Base-by-base conservation (phyloP, 2,797 vertebrate species). In the Neosalanx taihuensis region DNA sequence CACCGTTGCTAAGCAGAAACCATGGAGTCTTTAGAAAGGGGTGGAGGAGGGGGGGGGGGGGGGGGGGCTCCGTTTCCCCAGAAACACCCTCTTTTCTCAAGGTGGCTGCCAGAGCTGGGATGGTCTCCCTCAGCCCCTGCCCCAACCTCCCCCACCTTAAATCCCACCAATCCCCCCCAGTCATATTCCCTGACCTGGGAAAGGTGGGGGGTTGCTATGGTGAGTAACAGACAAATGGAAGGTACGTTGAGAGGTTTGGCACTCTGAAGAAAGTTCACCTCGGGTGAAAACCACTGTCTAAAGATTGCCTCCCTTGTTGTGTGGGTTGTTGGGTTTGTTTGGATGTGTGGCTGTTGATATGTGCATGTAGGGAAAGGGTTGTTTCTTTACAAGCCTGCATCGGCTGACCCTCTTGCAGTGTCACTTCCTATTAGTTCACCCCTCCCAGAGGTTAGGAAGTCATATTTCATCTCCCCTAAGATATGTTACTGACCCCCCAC, bases 1-100 rank as follows among this genome's bases (percentile, higher is more conserved):
- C 20, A 77, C 77, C 79, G 91, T 90, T 87, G 88, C 86, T 86
- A 88, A 86, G 90, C 84, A 76, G 85, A 79, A 82, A 81, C 87
- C 70, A 70, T 84, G 85, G 87, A 84, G 87, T 84, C 85, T 78
- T 79, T 71, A 62, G 81, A 88, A 83, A 88, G 86, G 77, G 85
- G 76, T 82, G 83, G 83, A 80, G 1, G 6, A 82, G 84, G 83
- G 80, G 1, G 6, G 51, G 51, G 4, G 17, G 18, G 51, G 51
- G 51, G 84, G 83, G 82, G 82, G 1, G 6, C 82, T 85, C 29
- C 79, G 85, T 89, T 88, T 84, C 87, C 88, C 73, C 81, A 85
- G 86, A 87, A 90, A 91, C 84, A 63, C 75, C 84, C 86, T 82
- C 6, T 78, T 85, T 86, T 87, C 81, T 84, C 75, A 83, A 83